These are phyloP conservation scores for Drosophila mimica DNA, from an alignment of 2,888 invertebrate genomes.

Conservation along the genomic window DNA sequence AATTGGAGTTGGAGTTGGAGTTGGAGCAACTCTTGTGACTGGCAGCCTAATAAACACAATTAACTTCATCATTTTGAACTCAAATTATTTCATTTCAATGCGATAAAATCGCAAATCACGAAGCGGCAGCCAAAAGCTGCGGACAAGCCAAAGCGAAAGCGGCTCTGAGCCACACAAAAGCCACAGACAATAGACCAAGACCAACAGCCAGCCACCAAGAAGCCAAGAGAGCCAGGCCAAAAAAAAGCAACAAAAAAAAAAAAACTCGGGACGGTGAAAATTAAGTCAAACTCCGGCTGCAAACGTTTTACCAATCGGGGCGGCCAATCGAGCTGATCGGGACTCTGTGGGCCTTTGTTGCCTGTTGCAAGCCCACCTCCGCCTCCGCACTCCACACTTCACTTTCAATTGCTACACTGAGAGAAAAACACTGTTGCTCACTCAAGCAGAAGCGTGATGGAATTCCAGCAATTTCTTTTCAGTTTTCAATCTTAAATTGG, in stretches of 20 bases:
- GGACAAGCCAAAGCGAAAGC: conserved; percentile 50
- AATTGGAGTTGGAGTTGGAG: conserved; percentile 47
- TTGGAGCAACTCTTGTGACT: conserved; percentile 60
- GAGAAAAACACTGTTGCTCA: not conserved
- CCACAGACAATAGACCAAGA: conserved; percentile 60
- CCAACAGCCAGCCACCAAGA: conserved; percentile 11
- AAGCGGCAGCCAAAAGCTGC: conserved; percentile 54
- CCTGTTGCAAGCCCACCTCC: conserved; percentile 42
- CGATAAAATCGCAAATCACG: conserved; percentile 84
- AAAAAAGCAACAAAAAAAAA: conserved; percentile 1
- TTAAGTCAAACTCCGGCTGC: conserved; percentile 82
- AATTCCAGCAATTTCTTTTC: not conserved
- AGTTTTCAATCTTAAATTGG: not conserved
- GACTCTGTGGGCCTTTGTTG: conserved; percentile 49
- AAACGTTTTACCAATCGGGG: conserved; percentile 73
- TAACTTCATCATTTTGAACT: conserved; percentile 83
- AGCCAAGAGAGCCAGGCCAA: conserved; percentile 2
- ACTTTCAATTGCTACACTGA: conserved; percentile 60
- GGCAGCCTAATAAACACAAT: conserved; percentile 81
- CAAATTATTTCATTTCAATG: conserved; percentile 84
- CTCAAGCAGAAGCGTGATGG: not conserved
- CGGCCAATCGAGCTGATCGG: conserved; percentile 62
- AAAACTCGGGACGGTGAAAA: conserved; percentile 73
- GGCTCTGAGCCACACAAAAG: conserved; percentile 33
- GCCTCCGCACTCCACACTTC: conserved; percentile 22